phyloP scores from a whole-genome alignment of 2,888 invertebrate genomes.

The Icerya purchasi region DNA sequence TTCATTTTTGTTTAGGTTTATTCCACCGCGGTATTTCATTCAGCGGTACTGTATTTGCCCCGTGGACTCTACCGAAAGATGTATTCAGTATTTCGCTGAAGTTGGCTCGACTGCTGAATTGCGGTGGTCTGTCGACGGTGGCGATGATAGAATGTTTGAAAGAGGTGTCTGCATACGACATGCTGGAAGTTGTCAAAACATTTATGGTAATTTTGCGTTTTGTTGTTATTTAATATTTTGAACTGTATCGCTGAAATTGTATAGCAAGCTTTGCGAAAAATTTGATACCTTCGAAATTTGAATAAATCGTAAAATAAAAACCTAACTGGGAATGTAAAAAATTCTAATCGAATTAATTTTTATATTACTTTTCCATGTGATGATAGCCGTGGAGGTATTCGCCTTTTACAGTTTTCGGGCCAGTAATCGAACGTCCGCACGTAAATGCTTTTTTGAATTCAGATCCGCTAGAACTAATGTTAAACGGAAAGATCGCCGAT shows the following conservation, averaged over 20 bases:
- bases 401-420: constrained; percentile 50
- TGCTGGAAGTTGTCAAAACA: constrained; percentile 7
- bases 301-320: no score
- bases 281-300: neutral
- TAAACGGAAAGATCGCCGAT: constrained; percentile 35
- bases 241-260: neutral
- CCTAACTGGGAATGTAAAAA: no score
- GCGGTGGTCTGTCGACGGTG: constrained; percentile 31
- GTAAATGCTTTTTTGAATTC: constrained; percentile 38
- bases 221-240: no score
- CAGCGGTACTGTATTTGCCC: constrained; percentile 45
- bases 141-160: constrained; percentile 42
- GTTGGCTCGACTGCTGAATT: constrained; percentile 40
- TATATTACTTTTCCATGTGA: no score
- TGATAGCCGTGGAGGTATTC: constrained; percentile 35
- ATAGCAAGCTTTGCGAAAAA: neutral
- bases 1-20: constrained; percentile 21
- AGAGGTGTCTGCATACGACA: constrained; percentile 30
- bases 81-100: constrained; percentile 37
- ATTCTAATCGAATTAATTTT: no score
- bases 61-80: constrained; percentile 36
- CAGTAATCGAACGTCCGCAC: constrained; percentile 38
- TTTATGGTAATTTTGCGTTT: constrained; percentile 7
- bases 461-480: constrained; percentile 39
- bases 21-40: constrained; percentile 41